phyloP scores from a whole-genome alignment of 2,113 vertebrate species.

The Psephotus haematonotus region DNA sequence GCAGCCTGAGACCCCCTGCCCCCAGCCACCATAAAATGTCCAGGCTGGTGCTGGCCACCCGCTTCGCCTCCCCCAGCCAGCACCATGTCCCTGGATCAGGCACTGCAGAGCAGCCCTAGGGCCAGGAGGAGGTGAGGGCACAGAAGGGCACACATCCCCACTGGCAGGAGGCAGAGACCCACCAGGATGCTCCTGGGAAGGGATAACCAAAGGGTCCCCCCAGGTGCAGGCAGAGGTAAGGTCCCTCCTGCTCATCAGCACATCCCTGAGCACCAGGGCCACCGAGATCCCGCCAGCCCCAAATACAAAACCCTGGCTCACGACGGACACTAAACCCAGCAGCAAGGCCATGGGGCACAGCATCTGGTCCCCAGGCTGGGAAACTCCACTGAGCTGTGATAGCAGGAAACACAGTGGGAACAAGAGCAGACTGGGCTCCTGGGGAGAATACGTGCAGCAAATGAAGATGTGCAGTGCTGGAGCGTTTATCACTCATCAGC shows the following conservation, averaged over 20 bases:
- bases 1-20: accelerated
- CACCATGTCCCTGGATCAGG: not conserved
- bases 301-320: accelerated
- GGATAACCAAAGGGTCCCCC: not conserved
- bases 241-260: not conserved
- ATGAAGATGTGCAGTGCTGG: not conserved
- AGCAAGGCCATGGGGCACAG: accelerated
- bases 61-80: not conserved
- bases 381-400: not conserved
- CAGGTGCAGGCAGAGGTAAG: accelerated
- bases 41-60: not conserved
- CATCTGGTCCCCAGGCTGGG: not conserved
- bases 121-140: not conserved
- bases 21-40: not conserved
- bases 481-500: not conserved
- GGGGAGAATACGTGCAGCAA: not conserved
- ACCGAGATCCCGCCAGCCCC: not conserved
- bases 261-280: not conserved
- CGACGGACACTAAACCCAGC: not conserved
- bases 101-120: not conserved
- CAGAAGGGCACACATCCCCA: accelerated
- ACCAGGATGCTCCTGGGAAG: accelerated
- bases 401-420: not conserved
- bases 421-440: not conserved
- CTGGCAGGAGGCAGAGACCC: not conserved